Evolutionary conservation across 2,888 invertebrate species (phyloP), one percentile per base, ranked within the genome.

Genomic region (Aphidius colemani): DNA sequence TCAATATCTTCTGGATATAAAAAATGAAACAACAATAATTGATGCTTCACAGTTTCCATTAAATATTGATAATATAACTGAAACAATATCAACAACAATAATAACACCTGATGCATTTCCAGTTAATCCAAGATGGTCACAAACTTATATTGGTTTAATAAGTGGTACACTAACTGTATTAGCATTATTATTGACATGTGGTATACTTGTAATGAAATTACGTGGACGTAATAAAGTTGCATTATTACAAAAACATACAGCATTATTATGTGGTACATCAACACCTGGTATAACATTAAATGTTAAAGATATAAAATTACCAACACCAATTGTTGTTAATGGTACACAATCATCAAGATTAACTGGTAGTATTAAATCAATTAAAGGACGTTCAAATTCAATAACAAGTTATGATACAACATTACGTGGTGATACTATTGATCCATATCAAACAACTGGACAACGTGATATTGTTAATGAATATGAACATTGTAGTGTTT

Each of bases 111-210:
- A 79, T 76, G 88, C 81, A 72, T 88, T 78, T 82, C 88, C 82
- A 69, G 88, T 85, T 72, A 88, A 79, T 84, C 88, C 85, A 70
- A 50, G 51, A 18, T 64, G 64, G 64, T 85, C 87, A 8, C 83
- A 85, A 46, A 85, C 86, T 1, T 82, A 81, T 68, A 78, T 81
- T 57, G 81, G 80, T 11, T 69, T 92, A 2, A 86, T 91, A 13
- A 89, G 90, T 46, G 89, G 89, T 0, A 87, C 88, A 0, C 78
- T 90, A 67, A 89, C 89, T 4, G 88, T 90, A 75, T 84, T 89
- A 55, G 87, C 88, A 1, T 82, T 91, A 7, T 83, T 90, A 30
- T 82, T 89, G 64, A 88, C 88, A 41, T 88, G 89, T 75, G 87
- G 87, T 9, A 86, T 88, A 10, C 86, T 88, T 71, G 83, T 90